Conservation (phyloP, 2,888 invertebrate genomes). For the Euphydryas editha region DNA sequence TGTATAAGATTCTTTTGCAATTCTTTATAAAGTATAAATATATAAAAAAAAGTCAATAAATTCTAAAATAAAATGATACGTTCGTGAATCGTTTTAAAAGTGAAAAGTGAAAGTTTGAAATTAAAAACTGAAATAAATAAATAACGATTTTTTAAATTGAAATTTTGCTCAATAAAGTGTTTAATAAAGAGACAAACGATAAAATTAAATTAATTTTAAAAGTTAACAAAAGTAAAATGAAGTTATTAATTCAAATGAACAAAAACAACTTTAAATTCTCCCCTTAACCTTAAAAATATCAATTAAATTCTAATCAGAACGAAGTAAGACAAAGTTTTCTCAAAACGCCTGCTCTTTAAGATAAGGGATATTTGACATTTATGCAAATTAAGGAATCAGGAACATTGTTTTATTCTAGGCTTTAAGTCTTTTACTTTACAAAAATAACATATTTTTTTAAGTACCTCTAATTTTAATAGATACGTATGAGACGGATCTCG, state of each 20-base stretch:
- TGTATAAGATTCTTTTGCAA: too few species aligned
- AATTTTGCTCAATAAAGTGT: not conserved
- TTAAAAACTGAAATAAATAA: too few species aligned
- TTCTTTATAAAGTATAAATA: too few species aligned
- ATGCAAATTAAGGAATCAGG: slow-evolving; percentile 68
- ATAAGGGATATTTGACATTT: slow-evolving; percentile 75
- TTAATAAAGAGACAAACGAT: not conserved
- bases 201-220: not conserved
- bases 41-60: too few species aligned
- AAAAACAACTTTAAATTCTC: slow-evolving; percentile 22
- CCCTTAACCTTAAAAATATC: slow-evolving; percentile 51
- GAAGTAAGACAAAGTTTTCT: slow-evolving; percentile 78
- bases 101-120: too few species aligned
- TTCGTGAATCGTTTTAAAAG: too few species aligned
- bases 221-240: not conserved
- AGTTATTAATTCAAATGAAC: slow-evolving; percentile 19
- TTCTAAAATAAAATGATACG: too few species aligned
- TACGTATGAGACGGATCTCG: too few species aligned
- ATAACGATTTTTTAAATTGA: not conserved
- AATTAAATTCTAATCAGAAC: slow-evolving; percentile 70
- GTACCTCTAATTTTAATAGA: too few species aligned
- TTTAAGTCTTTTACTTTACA: slow-evolving; percentile 41
- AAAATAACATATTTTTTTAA: not conserved
- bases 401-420: slow-evolving; percentile 57
- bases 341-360: slow-evolving; percentile 72